Base-by-base conservation (phyloP, 2,888 invertebrate genomes). In the Gastrophysa polygoni region DNA sequence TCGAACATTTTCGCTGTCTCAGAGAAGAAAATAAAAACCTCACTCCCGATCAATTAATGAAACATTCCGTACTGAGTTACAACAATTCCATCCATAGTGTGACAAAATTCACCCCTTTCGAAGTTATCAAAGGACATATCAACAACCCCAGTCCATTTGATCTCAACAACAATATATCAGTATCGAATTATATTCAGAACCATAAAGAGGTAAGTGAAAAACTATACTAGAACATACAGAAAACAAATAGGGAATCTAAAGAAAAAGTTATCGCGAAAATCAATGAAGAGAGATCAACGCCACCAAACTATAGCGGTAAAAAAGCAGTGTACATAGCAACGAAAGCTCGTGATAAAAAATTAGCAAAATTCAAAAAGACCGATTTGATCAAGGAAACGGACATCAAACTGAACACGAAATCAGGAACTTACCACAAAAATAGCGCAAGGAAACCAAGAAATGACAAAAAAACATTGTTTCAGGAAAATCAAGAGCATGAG, bases 11-110 rank as follows among this genome's bases (percentile, higher is more conserved):
- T 14, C 11, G 51, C 17, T 34, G 49, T 17, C 20, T 48, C 21
- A 48, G 21, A 34, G 49, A 44, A 34, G n/a, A 57, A 34, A 57
- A 57, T 16, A 28, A 46, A 49, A 20, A 44, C 10, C 3, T 34
- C n/a, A 11, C 51, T 1, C 38, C 38, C 14, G 52, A 59, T 16
- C 52, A 52, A 17, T n/a, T 34, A 18, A 43, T 32, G 10, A 52
- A 52, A 52, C 34, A 34, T n/a, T 34, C 52, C 21, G 4, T 52
- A 14, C 43, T 52, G 11, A 34, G 34, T 10, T 32, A 52, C 17
- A 34, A 52, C 32, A 52, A 52, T 18, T 52, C 52, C 10, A 52
- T 38, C 8, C 52, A 52, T 43, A 52, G 52, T 34, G 34, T 34
- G 16, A 52, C 18, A 8, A 52, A 52, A 52, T 52, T 14, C 21